phyloP scores from a whole-genome alignment of 2,113 vertebrate species.

The Physeter macrocephalus region DNA sequence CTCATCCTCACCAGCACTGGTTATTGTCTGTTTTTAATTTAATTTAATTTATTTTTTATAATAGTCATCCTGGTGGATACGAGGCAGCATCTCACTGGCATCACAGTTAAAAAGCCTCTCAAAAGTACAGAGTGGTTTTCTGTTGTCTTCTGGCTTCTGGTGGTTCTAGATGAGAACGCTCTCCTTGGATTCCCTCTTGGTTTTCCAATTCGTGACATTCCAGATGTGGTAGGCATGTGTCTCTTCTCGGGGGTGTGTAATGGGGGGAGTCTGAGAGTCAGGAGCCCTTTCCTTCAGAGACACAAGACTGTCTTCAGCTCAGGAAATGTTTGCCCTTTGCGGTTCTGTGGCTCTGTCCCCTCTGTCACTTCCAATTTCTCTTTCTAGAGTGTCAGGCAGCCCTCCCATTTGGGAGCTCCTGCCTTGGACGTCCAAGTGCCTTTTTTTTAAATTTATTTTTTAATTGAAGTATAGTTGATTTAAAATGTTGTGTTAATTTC shows the following conservation, averaged over 20 bases:
- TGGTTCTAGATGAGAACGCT: neutral
- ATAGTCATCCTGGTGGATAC: too few relatives aligned
- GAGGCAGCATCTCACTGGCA: neutral
- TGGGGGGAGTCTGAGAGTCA: neutral
- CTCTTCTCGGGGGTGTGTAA: neutral
- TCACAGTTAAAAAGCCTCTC: neutral
- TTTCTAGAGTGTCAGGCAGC: neutral
- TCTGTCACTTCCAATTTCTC: neutral
- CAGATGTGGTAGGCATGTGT: neutral
- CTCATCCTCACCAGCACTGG: neutral
- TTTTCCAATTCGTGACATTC: neutral
- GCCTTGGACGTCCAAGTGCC: neutral
- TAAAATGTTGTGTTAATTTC: too few relatives aligned
- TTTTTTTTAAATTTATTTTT: neutral
- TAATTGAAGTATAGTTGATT: too few relatives aligned
- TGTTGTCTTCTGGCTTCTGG: neutral
- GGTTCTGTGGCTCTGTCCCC: fast-evolving
- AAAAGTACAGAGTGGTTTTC: too few relatives aligned
- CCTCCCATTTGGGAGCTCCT: too few relatives aligned
- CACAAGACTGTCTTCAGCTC: neutral
- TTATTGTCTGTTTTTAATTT: neutral
- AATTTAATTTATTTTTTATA: too few relatives aligned
- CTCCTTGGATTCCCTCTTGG: neutral
- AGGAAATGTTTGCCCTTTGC: neutral
- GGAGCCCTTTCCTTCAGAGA: neutral